Evolutionary conservation across 2,113 vertebrate species (phyloP), one percentile per base, ranked within the genome.

Genomic region (Galeopterus variegatus): DNA sequence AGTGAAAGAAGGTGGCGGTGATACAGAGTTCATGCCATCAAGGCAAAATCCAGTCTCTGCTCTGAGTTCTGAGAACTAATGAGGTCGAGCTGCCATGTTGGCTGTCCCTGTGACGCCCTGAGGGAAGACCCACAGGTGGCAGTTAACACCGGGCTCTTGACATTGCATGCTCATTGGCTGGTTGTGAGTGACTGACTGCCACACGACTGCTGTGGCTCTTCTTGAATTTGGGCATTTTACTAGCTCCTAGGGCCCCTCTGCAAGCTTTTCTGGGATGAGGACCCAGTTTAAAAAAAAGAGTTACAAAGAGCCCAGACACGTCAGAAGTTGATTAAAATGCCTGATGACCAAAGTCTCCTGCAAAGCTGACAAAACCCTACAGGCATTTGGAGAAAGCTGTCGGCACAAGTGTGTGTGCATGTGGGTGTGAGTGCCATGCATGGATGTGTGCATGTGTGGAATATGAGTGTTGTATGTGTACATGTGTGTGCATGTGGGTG

Each of bases 351-450:
- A 3, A 54, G 75, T 31, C 28, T n/a, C 31, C 18, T 33, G 21
- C 5, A 6, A n/a, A 79, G 12, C 50, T 23, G 50, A n/a, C 31
- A 8, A 8, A 1, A 1, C 50, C 17, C 5, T 52, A n/a, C 0
- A 21, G 50, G 76, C 28, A 19, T 77, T 23, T 54, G 76, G 21
- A 12, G 41, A 21, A 41, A 36, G 15, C 13, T 58, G 17, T 58
- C 4, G 4, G 56, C 56, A 58, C 56, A 58, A 12, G 4, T 17
- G 56, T 58, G 56, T 58, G 17, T 58, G 13, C 56, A 13, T 58
- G 11, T 73, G 1, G 14, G 26, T 1, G 23, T 15, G 4, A 50
- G 41, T 41, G 41, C 4, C 14, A 5, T 48, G 12, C 26, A 24
- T 14, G 6, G 14, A 41, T 58, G 17, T 58, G 17, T 58, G 56